These are phyloP conservation scores for Stramonita haemastoma DNA, from an alignment of 2,888 invertebrate species.

Conservation along the genomic window DNA sequence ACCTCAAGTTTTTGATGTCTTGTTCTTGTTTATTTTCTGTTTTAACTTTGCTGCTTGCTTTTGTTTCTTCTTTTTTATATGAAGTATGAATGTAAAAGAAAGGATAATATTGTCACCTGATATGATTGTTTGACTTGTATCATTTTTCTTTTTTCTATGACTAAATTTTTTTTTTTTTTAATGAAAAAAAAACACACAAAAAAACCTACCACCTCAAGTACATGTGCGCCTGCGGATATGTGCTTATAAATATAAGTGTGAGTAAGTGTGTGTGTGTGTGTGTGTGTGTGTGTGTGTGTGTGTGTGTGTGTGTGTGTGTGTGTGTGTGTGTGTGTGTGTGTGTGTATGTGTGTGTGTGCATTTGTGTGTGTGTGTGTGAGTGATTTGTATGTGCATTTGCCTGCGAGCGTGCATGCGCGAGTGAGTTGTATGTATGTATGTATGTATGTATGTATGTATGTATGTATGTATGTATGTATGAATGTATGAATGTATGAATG, in stretches of 20 bases:
- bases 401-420: too few relatives aligned
- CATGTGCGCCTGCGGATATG: neutral
- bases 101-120: too few relatives aligned
- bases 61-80: too few relatives aligned
- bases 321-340: neutral
- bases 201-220: too few relatives aligned
- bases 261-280: neutral
- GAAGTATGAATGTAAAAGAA: too few relatives aligned
- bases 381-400: neutral
- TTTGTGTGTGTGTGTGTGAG: neutral
- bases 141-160: too few relatives aligned
- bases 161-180: too few relatives aligned
- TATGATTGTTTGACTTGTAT: too few relatives aligned
- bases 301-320: slow-evolving; percentile 23
- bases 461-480: neutral
- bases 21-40: too few relatives aligned
- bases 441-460: neutral
- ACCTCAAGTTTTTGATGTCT: too few relatives aligned
- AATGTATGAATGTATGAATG: neutral
- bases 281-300: slow-evolving; percentile 19
- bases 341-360: neutral
- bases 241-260: neutral
- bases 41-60: too few relatives aligned
- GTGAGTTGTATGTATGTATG: neutral
- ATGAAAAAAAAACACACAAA: too few relatives aligned